phyloP scores from a whole-genome alignment of 2,113 vertebrate genomes.

The Pogonocichla stellata region DNA sequence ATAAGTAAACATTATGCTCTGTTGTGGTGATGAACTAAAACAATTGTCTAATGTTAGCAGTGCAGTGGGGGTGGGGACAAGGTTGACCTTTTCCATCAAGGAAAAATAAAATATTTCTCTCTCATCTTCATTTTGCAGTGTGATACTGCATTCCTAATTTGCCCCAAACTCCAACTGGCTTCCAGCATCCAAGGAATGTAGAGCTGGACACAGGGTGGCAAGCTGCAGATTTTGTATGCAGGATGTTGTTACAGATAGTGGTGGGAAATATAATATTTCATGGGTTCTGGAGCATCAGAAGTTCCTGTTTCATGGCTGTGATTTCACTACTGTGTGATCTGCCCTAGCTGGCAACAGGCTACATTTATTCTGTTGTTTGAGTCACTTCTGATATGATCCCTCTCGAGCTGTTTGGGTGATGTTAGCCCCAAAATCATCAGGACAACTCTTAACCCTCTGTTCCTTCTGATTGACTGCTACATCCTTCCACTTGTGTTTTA shows the following conservation, averaged over 20 bases:
- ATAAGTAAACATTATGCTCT: conserved; percentile 65
- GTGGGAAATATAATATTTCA: conserved; percentile 25
- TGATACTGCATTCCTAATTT: conserved; percentile 55
- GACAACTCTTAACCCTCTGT: background rate
- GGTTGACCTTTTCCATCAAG: conserved; percentile 62
- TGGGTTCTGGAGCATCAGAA: background rate
- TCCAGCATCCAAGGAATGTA: conserved; percentile 26
- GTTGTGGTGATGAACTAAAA: conserved; percentile 66
- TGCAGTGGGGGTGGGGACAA: conserved; percentile 4
- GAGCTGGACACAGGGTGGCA: background rate
- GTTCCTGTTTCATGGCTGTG: background rate
- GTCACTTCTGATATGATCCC: background rate
- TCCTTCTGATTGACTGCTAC: background rate
- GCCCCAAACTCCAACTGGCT: conserved; percentile 16
- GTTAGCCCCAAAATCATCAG: background rate
- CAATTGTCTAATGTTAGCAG: conserved; percentile 59
- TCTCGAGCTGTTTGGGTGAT: background rate
- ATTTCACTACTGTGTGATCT: conserved; percentile 5
- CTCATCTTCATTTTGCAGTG: conserved; percentile 28
- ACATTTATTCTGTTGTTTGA: background rate
- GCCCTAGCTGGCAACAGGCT: background rate
- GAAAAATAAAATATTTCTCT: conserved; percentile 38
- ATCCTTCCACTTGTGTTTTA: background rate
- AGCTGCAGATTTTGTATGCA: conserved; percentile 21
- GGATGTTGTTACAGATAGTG: background rate